Evolutionary conservation across 2,888 invertebrate genomes (phyloP).

Genomic region (Adelphocoris suturalis): DNA sequence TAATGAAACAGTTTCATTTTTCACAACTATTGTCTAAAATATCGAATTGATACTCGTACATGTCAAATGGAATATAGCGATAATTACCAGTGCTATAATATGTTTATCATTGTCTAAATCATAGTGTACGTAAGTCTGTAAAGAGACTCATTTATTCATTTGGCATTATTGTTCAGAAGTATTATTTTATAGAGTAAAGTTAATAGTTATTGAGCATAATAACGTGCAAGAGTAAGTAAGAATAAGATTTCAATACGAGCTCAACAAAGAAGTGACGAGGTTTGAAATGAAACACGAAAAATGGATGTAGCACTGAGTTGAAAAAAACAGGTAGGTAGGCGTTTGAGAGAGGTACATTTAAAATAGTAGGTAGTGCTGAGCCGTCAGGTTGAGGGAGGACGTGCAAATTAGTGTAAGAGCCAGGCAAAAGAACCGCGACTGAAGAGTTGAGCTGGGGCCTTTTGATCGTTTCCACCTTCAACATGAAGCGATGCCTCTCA

Average conservation of each 20-base stretch:
- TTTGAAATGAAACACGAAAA: background rate
- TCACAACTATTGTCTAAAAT: too few relatives aligned
- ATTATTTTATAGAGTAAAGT: too few relatives aligned
- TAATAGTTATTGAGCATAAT: too few relatives aligned
- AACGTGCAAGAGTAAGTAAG: too few relatives aligned
- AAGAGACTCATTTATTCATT: too few relatives aligned
- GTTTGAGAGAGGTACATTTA: slow-evolving; percentile 1
- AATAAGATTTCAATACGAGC: background rate
- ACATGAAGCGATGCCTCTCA: slow-evolving; percentile 3
- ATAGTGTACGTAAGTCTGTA: too few relatives aligned
- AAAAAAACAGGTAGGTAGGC: background rate
- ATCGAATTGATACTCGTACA: too few relatives aligned
- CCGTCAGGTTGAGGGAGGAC: background rate
- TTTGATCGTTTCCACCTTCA: slow-evolving; percentile 14
- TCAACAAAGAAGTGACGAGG: background rate
- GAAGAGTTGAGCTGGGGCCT: background rate
- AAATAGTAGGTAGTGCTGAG: background rate
- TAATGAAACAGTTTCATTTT: too few relatives aligned
- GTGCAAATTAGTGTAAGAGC: slow-evolving; percentile 32
- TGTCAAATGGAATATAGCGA: too few relatives aligned
- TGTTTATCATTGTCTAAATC: too few relatives aligned
- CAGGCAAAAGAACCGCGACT: slow-evolving; percentile 12
- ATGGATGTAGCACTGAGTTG: background rate
- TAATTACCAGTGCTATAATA: too few relatives aligned
- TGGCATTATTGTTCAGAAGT: too few relatives aligned